Conservation (phyloP, 2,888 invertebrate genomes). For the Elgonia sp. region DNA sequence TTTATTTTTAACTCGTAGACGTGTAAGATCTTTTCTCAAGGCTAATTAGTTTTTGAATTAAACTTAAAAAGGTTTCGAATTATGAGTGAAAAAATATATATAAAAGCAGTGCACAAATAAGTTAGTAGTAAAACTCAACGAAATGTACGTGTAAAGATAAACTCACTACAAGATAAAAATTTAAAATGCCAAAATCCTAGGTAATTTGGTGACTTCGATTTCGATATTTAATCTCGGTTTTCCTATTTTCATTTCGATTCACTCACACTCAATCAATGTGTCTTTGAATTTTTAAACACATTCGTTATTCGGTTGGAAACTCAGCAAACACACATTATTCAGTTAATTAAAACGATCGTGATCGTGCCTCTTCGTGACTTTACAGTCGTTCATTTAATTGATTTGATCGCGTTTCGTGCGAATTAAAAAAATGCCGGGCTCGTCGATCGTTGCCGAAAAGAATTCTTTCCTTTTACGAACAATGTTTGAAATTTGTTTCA, state of each 20-base stretch:
- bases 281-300: slow-evolving; percentile 63
- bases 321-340: slow-evolving; percentile 52
- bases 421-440: slow-evolving; percentile 36
- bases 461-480: neutral
- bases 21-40: slow-evolving; percentile 78
- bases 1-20: no score
- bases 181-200: no score
- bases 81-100: no score
- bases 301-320: slow-evolving; percentile 66
- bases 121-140: no score
- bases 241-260: no score
- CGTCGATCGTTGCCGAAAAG: neutral
- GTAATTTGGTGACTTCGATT: no score
- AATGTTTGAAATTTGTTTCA: no score
- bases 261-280: no score
- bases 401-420: slow-evolving; percentile 26
- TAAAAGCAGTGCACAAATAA: no score
- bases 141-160: no score
- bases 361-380: slow-evolving; percentile 41
- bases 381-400: slow-evolving; percentile 46
- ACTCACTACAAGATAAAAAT: no score
- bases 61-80: slow-evolving; percentile 79
- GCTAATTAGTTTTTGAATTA: slow-evolving; percentile 79
- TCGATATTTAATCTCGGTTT: no score
- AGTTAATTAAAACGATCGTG: slow-evolving; percentile 56